Evolutionary conservation across 2,888 invertebrate genomes (phyloP), one percentile per base, ranked within the genome.

Genomic region (Labia minor): DNA sequence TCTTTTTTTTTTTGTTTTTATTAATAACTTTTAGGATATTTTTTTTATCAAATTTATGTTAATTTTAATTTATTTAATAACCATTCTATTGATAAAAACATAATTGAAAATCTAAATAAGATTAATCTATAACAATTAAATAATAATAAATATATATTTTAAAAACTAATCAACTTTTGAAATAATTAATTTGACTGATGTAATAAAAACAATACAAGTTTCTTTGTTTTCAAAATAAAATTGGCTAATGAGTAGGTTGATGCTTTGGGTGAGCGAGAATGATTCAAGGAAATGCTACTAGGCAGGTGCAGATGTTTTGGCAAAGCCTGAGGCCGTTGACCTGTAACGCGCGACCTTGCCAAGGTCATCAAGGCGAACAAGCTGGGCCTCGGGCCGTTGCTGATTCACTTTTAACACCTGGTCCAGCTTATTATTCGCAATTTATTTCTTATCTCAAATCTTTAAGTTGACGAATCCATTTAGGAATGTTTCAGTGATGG

Each of bases 321-420:
- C 49, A 49, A n/a, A 16, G 49, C 49, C 49, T 14, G 16, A 49
- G 49, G 49, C 2, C 49, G 49, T 10, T 16, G 49, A 49, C 49
- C 49, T 49, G 49, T 3, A 26, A n/a, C 6, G 49, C 49, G 49
- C 49, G 49, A 49, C 49, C 49, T 49, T 49, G 49, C 49, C 49
- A 49, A 49, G 49, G 49, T 49, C 49, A 49, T 14, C 49, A 16
- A 26, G 26, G 26, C 26, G 26, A 26, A 26, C 26, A 8, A 26
- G 26, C 26, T 26, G 26, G 26, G 26, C 26, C 26, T 8, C 26
- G 26, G 26, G 26, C 26, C 26, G n/a, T 3, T 49, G 49, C 49
- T 49, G 49, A 49, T 49, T 49, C 49, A 49, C 49, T 49, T 49
- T 49, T 49, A 49, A 49, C 49, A 49, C 49, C 49, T 49, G 49